Conservation (phyloP, 2,888 invertebrate genomes). For the Metalampra italica region DNA sequence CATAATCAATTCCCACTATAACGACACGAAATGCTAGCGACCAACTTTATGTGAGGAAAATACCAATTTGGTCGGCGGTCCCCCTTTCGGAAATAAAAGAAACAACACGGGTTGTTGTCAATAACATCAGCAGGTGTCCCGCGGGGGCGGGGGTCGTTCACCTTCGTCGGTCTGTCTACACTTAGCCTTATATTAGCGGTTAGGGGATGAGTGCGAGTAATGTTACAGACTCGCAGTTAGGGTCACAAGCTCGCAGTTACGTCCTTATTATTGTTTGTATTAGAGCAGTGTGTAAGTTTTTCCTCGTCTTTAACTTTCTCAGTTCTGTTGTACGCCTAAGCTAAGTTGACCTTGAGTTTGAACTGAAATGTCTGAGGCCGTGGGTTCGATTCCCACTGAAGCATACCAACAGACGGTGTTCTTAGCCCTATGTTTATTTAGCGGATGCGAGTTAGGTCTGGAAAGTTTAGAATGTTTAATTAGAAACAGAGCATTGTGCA, state of each 20-base stretch:
- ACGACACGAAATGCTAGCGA: neutral
- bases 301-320: neutral
- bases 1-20: slow-evolving; percentile 5
- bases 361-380: neutral
- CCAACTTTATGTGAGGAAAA: slow-evolving; percentile 12
- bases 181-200: slow-evolving; percentile 40
- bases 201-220: slow-evolving; percentile 20
- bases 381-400: too few relatives aligned
- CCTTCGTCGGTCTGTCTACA: slow-evolving; percentile 38
- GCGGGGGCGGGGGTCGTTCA: slow-evolving; percentile 58
- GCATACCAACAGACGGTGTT: too few relatives aligned
- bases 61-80: slow-evolving; percentile 12
- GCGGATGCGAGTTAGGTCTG: too few relatives aligned
- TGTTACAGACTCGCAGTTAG: slow-evolving; percentile 4
- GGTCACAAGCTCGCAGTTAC: too few relatives aligned
- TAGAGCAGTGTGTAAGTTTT: neutral
- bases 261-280: too few relatives aligned
- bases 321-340: neutral
- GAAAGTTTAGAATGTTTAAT: too few relatives aligned
- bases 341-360: neutral
- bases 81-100: slow-evolving; percentile 58
- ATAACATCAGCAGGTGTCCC: slow-evolving; percentile 73
- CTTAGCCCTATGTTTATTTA: too few relatives aligned
- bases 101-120: slow-evolving; percentile 65
- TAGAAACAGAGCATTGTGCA: too few relatives aligned